Evolutionary conservation across 2,797 vertebrate species (phyloP).

Genomic region (Lagocephalus sceleratus): DNA sequence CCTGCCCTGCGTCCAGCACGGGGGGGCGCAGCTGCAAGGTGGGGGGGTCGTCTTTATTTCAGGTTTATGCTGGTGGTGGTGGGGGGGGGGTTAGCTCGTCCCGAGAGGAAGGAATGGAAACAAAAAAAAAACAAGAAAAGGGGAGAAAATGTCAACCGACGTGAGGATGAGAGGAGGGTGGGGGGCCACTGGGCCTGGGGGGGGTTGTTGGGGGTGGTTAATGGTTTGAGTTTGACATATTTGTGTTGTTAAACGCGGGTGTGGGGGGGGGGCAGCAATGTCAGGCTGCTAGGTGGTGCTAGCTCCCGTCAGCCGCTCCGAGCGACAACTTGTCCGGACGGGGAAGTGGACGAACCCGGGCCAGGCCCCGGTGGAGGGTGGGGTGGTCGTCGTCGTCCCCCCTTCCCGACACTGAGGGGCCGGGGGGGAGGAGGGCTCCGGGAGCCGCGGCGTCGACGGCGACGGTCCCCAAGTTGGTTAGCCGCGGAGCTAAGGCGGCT

Average conservation of each 20-base stretch:
- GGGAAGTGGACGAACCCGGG: conserved; percentile 1
- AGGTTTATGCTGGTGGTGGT: too few relatives aligned
- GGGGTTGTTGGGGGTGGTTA: too few relatives aligned
- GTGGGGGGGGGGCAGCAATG: too few relatives aligned
- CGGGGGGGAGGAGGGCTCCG: too few relatives aligned
- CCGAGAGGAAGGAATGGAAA: conserved; percentile 15
- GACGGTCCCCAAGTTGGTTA: conserved; percentile 54
- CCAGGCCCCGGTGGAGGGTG: too few relatives aligned
- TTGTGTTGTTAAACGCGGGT: neutral
- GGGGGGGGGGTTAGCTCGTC: conserved; percentile 16
- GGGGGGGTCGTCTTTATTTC: conserved; percentile 45
- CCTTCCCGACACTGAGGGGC: too few relatives aligned
- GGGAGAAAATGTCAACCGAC: conserved; percentile 26
- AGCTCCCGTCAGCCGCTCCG: conserved; percentile 37
- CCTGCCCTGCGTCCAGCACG: conserved; percentile 83
- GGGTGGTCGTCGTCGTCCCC: too few relatives aligned
- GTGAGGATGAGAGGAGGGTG: too few relatives aligned
- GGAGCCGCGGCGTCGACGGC: neutral
- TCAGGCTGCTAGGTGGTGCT: conserved; percentile 55
- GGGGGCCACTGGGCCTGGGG: too few relatives aligned
- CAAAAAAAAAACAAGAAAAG: too few relatives aligned
- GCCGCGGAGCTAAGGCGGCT: conserved; percentile 62
- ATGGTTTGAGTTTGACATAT: neutral
- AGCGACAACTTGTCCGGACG: conserved; percentile 19
- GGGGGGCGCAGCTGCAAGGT: conserved; percentile 91